Evolutionary conservation across 2,797 vertebrate species (phyloP).

Genomic region (Macropodus opercularis): DNA sequence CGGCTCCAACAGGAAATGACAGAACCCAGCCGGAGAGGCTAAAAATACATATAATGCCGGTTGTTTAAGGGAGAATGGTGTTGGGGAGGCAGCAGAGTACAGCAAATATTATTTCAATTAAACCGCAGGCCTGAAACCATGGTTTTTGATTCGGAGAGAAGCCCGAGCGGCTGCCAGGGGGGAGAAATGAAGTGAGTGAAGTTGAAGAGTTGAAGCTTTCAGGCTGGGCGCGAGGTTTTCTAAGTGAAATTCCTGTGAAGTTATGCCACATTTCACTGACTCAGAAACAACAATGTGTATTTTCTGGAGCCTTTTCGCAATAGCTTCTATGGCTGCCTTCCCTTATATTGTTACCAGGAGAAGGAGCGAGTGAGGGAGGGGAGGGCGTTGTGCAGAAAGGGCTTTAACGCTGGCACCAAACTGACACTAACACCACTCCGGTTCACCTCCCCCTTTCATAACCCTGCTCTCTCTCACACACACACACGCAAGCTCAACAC

Average conservation of each 20-base stretch:
- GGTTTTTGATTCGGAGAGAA: slow-evolving; percentile 58
- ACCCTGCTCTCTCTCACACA: slow-evolving; percentile 16
- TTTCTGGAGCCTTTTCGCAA: slow-evolving; percentile 36
- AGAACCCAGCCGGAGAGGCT: slow-evolving; percentile 70
- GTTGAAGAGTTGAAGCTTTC: slow-evolving; percentile 49
- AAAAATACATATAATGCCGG: slow-evolving; percentile 76
- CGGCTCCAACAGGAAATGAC: slow-evolving; percentile 80
- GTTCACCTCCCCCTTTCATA: slow-evolving; percentile 39
- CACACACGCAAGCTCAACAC: slow-evolving; percentile 47
- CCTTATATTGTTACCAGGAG: slow-evolving; percentile 58
- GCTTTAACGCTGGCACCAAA: slow-evolving; percentile 68
- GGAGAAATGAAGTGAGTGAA: slow-evolving; percentile 25
- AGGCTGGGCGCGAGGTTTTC: slow-evolving; percentile 32
- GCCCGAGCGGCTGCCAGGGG: slow-evolving; percentile 55
- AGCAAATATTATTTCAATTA: slow-evolving; percentile 83
- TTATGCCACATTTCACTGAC: slow-evolving; percentile 48
- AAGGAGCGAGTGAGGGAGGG: slow-evolving; percentile 8
- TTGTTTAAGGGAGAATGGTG: slow-evolving; percentile 79
- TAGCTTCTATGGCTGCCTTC: slow-evolving; percentile 25
- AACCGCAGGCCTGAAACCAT: slow-evolving; percentile 70
- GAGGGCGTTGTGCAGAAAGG: slow-evolving; percentile 24
- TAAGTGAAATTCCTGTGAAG: slow-evolving; percentile 50
- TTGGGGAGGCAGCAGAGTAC: slow-evolving; percentile 71
- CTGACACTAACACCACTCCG: slow-evolving; percentile 56
- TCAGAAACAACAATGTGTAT: slow-evolving; percentile 40